These are phyloP conservation scores for Thumatha senex DNA, from an alignment of 2,888 invertebrate genomes.

Conservation along the genomic window DNA sequence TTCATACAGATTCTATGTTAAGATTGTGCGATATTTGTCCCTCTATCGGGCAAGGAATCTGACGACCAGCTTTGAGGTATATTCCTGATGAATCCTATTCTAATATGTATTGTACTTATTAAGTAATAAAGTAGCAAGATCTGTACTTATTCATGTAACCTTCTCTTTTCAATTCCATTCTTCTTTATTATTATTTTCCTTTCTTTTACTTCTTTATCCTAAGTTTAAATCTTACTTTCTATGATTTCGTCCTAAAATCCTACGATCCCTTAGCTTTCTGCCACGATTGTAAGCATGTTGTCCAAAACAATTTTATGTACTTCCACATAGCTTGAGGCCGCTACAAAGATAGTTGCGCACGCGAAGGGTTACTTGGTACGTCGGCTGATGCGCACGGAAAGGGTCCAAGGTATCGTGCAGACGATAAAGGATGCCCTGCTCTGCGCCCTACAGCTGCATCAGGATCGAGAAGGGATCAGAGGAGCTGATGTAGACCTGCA, in stretches of 20 bases:
- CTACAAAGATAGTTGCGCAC: conserved; percentile 86
- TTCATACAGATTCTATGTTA: too few species aligned
- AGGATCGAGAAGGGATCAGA: conserved; percentile 82
- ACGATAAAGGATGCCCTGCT: conserved; percentile 91
- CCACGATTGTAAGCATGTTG: neutral
- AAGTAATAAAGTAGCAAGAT: too few species aligned
- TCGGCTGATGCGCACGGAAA: conserved; percentile 90
- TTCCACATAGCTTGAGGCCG: conserved; percentile 78
- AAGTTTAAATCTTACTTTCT: too few species aligned
- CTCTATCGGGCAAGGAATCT: neutral
- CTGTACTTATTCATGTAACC: too few species aligned
- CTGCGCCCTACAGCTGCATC: conserved; percentile 89
- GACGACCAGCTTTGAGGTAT: neutral
- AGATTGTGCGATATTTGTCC: too few species aligned
- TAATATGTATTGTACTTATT: neutral
- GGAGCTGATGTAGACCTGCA: conserved; percentile 88
- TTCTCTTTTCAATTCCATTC: neutral
- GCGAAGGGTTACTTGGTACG: conserved; percentile 92
- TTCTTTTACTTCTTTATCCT: neutral
- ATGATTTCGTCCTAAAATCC: neutral
- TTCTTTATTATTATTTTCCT: too few species aligned
- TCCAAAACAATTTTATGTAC: conserved; percentile 59
- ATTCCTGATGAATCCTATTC: too few species aligned
- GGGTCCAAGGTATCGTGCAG: conserved; percentile 90
- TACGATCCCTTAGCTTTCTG: neutral